These are phyloP conservation scores for Argyrosomus regius DNA, from an alignment of 2,797 vertebrate genomes.

Conservation along the genomic window DNA sequence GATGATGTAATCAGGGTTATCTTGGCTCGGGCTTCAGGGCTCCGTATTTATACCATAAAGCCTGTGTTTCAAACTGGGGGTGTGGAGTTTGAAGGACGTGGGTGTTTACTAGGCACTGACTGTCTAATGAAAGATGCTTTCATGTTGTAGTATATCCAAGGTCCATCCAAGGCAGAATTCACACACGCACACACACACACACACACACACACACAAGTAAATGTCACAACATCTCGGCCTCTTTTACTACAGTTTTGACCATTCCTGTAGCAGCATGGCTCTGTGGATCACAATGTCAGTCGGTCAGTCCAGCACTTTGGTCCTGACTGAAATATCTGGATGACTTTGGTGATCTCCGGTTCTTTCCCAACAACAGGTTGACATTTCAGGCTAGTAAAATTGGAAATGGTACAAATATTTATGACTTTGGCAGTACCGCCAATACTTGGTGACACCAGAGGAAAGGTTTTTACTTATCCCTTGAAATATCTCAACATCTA, in stretches of 20 bases:
- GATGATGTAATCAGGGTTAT: slow-evolving; percentile 31
- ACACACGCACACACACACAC: not conserved
- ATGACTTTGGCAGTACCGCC: too few relatives aligned
- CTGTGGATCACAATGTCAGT: not conserved
- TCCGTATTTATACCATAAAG: not conserved
- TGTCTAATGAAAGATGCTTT: not conserved
- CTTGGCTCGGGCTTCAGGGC: not conserved
- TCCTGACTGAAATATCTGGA: not conserved
- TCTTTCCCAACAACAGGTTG: not conserved
- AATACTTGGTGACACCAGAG: too few relatives aligned
- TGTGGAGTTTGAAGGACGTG: not conserved
- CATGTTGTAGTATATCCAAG: not conserved
- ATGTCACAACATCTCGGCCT: not conserved
- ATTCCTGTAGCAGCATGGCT: not conserved
- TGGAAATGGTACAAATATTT: too few relatives aligned
- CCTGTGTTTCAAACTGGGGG: not conserved
- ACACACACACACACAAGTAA: not conserved
- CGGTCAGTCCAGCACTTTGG: not conserved
- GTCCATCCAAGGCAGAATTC: not conserved
- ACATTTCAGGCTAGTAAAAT: too few relatives aligned
- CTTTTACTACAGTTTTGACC: not conserved
- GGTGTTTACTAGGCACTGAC: not conserved
- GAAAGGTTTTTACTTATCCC: too few relatives aligned
- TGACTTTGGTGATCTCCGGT: not conserved
- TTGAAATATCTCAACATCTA: too few relatives aligned